Base-by-base conservation (phyloP, 35 echinoderm and acorn worm genomes). In the Holothuria glaberrima region DNA sequence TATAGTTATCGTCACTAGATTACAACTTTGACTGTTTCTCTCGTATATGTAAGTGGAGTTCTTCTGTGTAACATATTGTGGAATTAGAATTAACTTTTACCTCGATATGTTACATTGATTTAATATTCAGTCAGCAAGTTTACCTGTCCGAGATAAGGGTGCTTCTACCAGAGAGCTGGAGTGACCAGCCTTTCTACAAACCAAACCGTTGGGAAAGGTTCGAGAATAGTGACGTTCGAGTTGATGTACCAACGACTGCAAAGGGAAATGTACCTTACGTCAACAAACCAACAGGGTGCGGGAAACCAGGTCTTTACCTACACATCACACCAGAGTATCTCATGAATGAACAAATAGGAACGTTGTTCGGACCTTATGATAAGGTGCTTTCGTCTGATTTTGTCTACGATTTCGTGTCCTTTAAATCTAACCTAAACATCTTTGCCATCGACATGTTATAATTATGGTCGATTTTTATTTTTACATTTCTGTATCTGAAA, bases 241-340 rank as follows among this genome's bases (percentile, higher is more conserved):
- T 90, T 9, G 89, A 90, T 82, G 22, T 79, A 50, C 89, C 89
- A 21, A 79, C 57, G 44, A 50, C 67, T 9, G 54, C 71, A 46
- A 80, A 76, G 20, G 73, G 59, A 17, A 67, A 90, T 57, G 48
- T 76, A 65, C 89, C 89, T 14, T 90, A 80, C 61, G 75, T 82
- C 14, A 90, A 79, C 59, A 90, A 90, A 46, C 89, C 89, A 22
- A 90, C 89, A n/a, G 66, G 58, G 7, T 90, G 89, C 30, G 89
- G 89, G 16, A 14, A 79, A 80, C 59, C 74, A 12, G 89, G 89
- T 0, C 36, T 79, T 16, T 90, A 90, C 59, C 68, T 82, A 32
- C 89, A 90, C 69, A 34, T 90, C 4, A 90, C 89, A 25, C 89
- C 89, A 57, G 48, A 90, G 44, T 90, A 90, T 52, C 27, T 90